Conservation (phyloP, 2,888 invertebrate species). For the Gnatocerus cornutus region DNA sequence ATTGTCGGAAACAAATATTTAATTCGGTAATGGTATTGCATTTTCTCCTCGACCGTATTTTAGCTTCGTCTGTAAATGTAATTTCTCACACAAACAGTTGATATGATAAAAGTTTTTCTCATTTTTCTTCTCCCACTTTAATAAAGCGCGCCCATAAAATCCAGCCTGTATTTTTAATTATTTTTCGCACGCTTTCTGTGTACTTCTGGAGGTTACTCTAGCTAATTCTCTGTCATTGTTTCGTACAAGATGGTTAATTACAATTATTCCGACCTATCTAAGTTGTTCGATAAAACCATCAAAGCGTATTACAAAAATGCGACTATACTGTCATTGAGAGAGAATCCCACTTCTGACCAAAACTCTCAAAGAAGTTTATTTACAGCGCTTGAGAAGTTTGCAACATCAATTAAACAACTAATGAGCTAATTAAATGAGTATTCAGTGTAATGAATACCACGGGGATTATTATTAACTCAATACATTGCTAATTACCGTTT, state of each 20-base stretch:
- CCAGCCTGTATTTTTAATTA: slow-evolving; percentile 67
- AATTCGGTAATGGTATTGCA: slow-evolving; percentile 62
- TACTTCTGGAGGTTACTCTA: slow-evolving; percentile 50
- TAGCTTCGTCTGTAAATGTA: slow-evolving; percentile 62
- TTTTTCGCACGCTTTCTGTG: slow-evolving; percentile 59
- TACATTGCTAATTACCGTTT: slow-evolving; percentile 63
- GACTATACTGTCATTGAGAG: slow-evolving; percentile 39
- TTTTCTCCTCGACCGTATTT: slow-evolving; percentile 51
- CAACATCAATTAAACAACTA: slow-evolving; percentile 73
- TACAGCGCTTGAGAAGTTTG: slow-evolving; percentile 64
- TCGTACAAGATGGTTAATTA: slow-evolving; percentile 29
- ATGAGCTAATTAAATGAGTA: slow-evolving; percentile 74
- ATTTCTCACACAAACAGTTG: slow-evolving; percentile 65
- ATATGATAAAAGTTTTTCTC: slow-evolving; percentile 68
- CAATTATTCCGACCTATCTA: slow-evolving; percentile 28
- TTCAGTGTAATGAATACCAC: slow-evolving; percentile 71
- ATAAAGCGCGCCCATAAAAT: slow-evolving; percentile 66
- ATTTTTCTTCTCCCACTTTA: slow-evolving; percentile 66
- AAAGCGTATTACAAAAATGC: slow-evolving; percentile 37
- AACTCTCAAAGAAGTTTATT: slow-evolving; percentile 54
- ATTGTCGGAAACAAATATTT: slow-evolving; percentile 61
- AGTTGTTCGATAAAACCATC: slow-evolving; percentile 32
- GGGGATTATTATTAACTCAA: slow-evolving; percentile 65
- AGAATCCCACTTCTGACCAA: slow-evolving; percentile 52
- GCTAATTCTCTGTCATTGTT: slow-evolving; percentile 45